phyloP scores from a whole-genome alignment of 2,113 vertebrate genomes.

The Gadus macrocephalus region DNA sequence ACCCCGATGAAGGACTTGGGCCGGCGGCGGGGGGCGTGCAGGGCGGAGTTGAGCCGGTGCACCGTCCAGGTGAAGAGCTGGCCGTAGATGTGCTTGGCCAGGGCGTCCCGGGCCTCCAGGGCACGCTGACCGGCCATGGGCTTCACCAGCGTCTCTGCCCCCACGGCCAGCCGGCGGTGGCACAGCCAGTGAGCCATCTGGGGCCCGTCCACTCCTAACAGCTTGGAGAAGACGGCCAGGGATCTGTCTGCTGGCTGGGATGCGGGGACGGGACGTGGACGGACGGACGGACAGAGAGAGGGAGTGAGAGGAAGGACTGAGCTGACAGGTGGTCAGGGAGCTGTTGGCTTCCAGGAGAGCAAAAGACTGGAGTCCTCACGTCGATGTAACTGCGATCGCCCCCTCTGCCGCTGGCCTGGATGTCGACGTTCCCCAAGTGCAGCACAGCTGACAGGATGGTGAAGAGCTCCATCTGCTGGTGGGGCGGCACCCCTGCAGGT shows the following conservation, averaged over 20 bases:
- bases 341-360: too few species aligned
- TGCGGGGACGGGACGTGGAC: too few species aligned
- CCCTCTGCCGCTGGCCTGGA: conserved; percentile 61
- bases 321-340: too few species aligned
- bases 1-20: conserved; percentile 69
- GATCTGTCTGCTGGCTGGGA: conserved; percentile 59
- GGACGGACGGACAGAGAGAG: too few species aligned
- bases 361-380: conserved; percentile 29
- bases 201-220: conserved; percentile 67
- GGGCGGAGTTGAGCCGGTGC: conserved; percentile 69
- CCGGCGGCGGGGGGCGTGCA: conserved; percentile 47
- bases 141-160: conserved; percentile 71
- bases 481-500: conserved; percentile 67
- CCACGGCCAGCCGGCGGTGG: conserved; percentile 69
- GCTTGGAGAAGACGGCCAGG: conserved; percentile 65
- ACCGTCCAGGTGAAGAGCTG: conserved; percentile 75
- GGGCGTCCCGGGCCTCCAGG: conserved; percentile 58
- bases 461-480: conserved; percentile 78
- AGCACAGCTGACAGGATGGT: conserved; percentile 72
- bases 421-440: conserved; percentile 70
- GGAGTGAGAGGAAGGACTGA: too few species aligned
- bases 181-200: conserved; percentile 78
- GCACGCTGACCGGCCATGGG: conserved; percentile 71
- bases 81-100: conserved; percentile 73
- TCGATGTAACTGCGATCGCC: conserved; percentile 70